Base-by-base conservation (phyloP, 1,140 invertebrate species). In the Sycophaga agraensis region DNA sequence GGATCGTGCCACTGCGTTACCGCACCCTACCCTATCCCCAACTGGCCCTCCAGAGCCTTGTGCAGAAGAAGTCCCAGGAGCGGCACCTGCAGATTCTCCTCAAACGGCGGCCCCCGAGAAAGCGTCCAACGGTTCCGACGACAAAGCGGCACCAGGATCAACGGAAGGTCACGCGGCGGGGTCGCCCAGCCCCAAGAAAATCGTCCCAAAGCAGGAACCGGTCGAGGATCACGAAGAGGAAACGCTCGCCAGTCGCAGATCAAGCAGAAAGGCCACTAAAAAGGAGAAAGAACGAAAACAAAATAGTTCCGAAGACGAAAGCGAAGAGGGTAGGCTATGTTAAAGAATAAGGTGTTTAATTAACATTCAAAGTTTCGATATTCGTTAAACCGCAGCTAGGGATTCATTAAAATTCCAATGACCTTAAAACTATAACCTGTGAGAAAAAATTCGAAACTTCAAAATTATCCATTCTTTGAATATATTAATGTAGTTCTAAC, bases 1-100 rank as follows among this genome's bases (percentile, higher is more conserved):
- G 31, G 63, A 70, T 49, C 68, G 64, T 66, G 65, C 69, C 67
- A 64, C 22, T 12, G 35, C 67, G 68, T 53, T 74, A 70, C n/a
- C 74, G 68, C 65, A 71, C 7, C 6, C 48, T 70, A 31, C 73
- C 62, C 1, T 75, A 70, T 64, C 70, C 62, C 12, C 63, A 68
- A 6, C 40, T 67, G 59, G 69, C 37, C 12, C 59, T 53, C 42
- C 68, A 66, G 40, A 56, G 42, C 9, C 19, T 56, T 2, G 11
- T 26, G 17, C 17, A 24, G 40, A 43, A 35, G 31, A 24, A 28
- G n/a, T 26, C 39, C 4, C 49, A 24, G 5, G 48, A 46, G 12
- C 21, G 24, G 1, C 40, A 51, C 5, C 26, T 46, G 14, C 58
- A 60, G 39, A 60, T 60, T 7, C 34, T 61, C 1, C 12, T 61